Evolutionary conservation across 2,113 vertebrate genomes (phyloP), one percentile per base, ranked within the genome.

Genomic region (Stercorarius parasiticus): DNA sequence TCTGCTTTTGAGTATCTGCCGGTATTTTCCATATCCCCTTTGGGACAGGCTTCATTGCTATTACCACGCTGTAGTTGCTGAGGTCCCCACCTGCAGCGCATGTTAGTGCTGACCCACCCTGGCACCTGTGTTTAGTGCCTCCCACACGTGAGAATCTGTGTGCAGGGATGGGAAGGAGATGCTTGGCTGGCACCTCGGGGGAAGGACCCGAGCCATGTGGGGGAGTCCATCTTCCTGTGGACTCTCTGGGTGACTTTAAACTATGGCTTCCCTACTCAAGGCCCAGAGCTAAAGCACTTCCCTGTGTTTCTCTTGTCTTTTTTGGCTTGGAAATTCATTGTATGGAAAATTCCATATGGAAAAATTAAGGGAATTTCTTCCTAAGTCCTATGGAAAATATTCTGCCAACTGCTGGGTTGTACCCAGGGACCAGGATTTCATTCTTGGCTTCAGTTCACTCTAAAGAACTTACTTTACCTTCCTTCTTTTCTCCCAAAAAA

Each of bases 11-110:
- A 70, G 20, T 70, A 38, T 62, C 58, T 80, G 20, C 29, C 82
- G 87, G 43, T 62, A 45, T 85, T 92, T 92, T 72, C 61, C 42
- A 5, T 38, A 7, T 58, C 21, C 10, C 3, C 15, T 86, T 65
- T 88, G 59, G 29, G 45, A 73, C 15, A 78, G 45, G 34, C 25
- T 53, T 49, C 59, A 32, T 45, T 88, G 15, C 36, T 79, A 4
- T n/a, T 29, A 36, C 34, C 8, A 10, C 13, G 15, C 40, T 49
- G 43, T 5, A 1, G 34, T 59, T 78, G 26, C 65, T 67, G 64
- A 93, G 26, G 22, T 56, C 23, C 11, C 18, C 55, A 32, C n/a
- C 49, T 2, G 3, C 56, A 59, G 65, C 20, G 8, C 0, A 0
- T 30, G 15, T 43, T 55, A 52, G 15, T 64, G 70, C 43, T 43